phyloP scores from a whole-genome alignment of 2,113 vertebrate species.

The Coregonus clupeaformis region DNA sequence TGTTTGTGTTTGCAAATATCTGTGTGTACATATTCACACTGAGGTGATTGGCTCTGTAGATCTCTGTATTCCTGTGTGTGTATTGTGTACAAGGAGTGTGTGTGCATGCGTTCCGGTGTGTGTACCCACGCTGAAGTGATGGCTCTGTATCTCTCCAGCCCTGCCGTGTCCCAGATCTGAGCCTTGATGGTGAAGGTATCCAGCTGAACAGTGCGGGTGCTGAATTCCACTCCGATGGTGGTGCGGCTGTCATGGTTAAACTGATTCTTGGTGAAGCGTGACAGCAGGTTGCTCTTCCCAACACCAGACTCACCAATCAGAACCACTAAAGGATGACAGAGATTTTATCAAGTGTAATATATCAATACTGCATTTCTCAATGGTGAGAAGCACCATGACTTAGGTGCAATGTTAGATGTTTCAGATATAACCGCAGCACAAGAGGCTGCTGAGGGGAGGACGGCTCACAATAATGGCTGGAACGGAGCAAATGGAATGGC shows the following conservation, averaged over 20 bases:
- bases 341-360: too few species aligned
- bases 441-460: too few species aligned
- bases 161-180: constrained; percentile 96
- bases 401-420: too few species aligned
- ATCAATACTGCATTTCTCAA: too few species aligned
- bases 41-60: too few species aligned
- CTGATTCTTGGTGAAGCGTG: constrained; percentile 92
- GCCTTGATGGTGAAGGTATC: constrained; percentile 83
- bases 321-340: constrained; percentile 76
- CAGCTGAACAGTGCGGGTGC: constrained; percentile 85
- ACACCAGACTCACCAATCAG: constrained; percentile 85
- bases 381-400: too few species aligned
- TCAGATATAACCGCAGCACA: too few species aligned
- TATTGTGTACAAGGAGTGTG: not conserved
- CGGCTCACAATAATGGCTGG: too few species aligned
- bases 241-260: constrained; percentile 94
- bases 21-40: too few species aligned
- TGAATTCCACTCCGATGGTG: constrained; percentile 96
- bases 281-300: constrained; percentile 77
- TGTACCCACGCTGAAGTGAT: constrained; percentile 93
- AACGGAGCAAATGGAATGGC: too few species aligned
- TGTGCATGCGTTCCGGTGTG: not conserved
- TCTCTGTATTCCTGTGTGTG: too few species aligned
- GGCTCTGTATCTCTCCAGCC: constrained; percentile 92
- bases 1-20: too few species aligned